Evolutionary conservation across 2,888 invertebrate genomes (phyloP), one percentile per base, ranked within the genome.

Genomic region (Cylindroiulus punctatus): DNA sequence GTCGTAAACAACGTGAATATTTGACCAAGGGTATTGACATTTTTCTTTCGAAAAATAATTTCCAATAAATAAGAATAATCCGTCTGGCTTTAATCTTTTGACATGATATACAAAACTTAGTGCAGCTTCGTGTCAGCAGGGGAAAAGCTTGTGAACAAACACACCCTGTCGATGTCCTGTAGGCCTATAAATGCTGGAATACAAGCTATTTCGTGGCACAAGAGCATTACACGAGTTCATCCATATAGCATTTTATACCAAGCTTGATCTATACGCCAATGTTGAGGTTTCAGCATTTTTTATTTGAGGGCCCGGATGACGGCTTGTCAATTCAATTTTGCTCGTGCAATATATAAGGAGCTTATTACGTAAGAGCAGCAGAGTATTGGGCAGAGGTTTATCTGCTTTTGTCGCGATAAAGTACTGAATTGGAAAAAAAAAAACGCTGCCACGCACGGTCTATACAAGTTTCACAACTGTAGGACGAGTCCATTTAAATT

Each of bases 281-380:
- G 26, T 65, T 65, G 26, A 26, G 65, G 65, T 8, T 26, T 65
- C 26, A 65, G 65, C 22, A 26, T 65, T 65, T 65, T 65, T 65
- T 65, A 65, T 65, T 65, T 26, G 65, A 22, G 26, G 65, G 65
- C 65, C 19, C 8, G 26, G 65, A 65, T 65, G 65, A 26, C 65
- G 65, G 65, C 65, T 65, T 65, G 65, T 65, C 65, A 65, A 65
- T 65, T 65, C 65, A 65, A 65, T 65, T 65, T 65, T 26, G 65
- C 26, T 65, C 65, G 65, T 65, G 26, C 65, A 65, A 65, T 26
- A 65, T 65, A 26, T 65, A 65, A 65, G 65, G 26, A 65, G 65
- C 65, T 65, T 65, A 65, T 65, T 65, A 65, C 65, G 4, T 26
- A 65, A 19, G 26, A 65, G 65, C 65, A 65, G 65, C 65, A 22